Conservation (phyloP, 2,888 invertebrate genomes). For the Alsophila aescularia region DNA sequence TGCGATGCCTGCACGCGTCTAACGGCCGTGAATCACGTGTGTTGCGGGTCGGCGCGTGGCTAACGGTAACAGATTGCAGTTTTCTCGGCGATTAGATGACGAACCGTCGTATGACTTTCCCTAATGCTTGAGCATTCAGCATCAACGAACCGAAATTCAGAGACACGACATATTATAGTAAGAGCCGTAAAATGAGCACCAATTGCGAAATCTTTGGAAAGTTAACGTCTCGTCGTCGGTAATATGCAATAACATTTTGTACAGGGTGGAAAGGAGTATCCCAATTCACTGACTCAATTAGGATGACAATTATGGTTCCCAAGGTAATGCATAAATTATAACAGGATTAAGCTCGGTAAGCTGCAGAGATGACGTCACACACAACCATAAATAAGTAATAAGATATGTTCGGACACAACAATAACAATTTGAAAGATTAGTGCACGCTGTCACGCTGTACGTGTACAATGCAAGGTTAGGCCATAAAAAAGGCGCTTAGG, state of each 20-base stretch:
- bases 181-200: slow-evolving; percentile 14
- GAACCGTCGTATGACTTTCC: slow-evolving; percentile 16
- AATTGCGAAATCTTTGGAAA: slow-evolving; percentile 22
- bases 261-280: background rate
- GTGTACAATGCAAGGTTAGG: slow-evolving; percentile 14
- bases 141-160: slow-evolving; percentile 8
- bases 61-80: slow-evolving; percentile 1
- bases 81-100: slow-evolving; percentile 12
- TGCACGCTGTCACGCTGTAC: too few species aligned
- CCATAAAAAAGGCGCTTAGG: slow-evolving; percentile 23
- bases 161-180: slow-evolving; percentile 15
- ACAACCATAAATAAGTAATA: background rate
- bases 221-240: slow-evolving; percentile 12
- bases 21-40: background rate
- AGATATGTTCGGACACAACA: background rate
- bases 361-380: slow-evolving; percentile 11
- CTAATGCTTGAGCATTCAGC: slow-evolving; percentile 13
- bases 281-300: background rate
- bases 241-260: background rate
- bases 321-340: background rate
- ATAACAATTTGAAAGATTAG: slow-evolving; percentile 10
- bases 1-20: background rate
- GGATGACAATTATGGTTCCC: background rate
- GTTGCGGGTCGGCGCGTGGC: background rate
- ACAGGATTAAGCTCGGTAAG: background rate